Conservation (phyloP, 2,797 vertebrate species). For the Takifugu ocellatus region DNA sequence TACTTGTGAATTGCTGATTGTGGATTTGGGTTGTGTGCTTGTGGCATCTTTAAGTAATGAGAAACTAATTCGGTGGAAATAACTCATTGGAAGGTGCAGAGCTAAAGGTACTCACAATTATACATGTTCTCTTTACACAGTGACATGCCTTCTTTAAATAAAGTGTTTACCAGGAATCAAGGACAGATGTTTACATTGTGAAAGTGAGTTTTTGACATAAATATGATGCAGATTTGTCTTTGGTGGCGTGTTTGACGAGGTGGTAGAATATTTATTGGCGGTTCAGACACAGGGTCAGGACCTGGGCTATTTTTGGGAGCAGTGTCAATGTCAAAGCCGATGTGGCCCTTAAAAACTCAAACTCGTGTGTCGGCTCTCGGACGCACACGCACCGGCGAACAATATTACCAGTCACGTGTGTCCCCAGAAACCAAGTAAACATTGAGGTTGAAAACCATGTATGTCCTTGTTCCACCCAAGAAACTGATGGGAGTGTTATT, state of each 20-base stretch:
- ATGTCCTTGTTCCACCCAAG: not conserved
- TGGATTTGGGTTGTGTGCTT: not conserved
- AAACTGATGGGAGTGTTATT: not conserved
- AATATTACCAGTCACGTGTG: too few species aligned
- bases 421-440: too few species aligned
- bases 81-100: too few species aligned
- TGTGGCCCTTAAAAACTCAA: not conserved
- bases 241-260: not conserved
- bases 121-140: too few species aligned
- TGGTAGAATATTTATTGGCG: not conserved
- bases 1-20: not conserved
- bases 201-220: not conserved
- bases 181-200: not conserved
- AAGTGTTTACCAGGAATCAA: too few species aligned
- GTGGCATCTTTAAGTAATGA: too few species aligned
- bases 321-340: constrained; percentile 23
- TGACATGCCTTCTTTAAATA: too few species aligned
- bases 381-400: too few species aligned
- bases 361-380: constrained; percentile 11
- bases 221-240: not conserved
- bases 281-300: constrained; percentile 5
- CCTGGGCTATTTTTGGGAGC: constrained; percentile 27
- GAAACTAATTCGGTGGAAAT: too few species aligned
- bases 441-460: too few species aligned
- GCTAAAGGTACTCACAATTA: too few species aligned